phyloP scores from a whole-genome alignment of 2,888 invertebrate species.

The Heliconius hortense region DNA sequence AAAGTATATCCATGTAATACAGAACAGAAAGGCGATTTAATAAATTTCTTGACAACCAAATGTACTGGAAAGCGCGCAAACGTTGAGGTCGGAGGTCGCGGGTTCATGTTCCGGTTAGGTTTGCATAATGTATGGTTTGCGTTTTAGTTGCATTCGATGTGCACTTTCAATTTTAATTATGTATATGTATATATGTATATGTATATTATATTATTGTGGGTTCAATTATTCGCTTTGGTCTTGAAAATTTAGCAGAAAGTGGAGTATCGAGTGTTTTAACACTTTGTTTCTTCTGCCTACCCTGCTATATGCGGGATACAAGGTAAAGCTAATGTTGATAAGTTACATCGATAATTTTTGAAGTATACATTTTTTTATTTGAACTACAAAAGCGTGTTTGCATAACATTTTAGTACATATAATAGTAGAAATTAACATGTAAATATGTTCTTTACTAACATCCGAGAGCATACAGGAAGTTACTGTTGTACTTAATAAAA shows the following conservation, averaged over 20 bases:
- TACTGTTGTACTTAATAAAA: not conserved
- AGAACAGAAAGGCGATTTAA: not conserved
- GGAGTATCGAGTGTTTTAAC: not conserved
- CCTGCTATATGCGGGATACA: not conserved
- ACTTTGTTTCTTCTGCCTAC: not conserved
- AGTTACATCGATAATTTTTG: not conserved
- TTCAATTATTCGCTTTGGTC: not conserved
- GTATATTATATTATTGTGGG: too few species aligned
- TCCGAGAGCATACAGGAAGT: not conserved
- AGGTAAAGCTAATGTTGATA: not conserved
- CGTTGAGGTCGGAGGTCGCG: conserved; percentile 10
- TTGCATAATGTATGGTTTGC: not conserved
- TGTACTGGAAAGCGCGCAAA: conserved; percentile 1
- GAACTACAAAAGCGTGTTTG: not conserved
- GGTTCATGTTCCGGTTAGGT: not conserved
- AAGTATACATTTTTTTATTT: not conserved
- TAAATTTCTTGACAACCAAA: not conserved
- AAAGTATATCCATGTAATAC: not conserved
- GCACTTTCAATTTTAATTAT: not conserved
- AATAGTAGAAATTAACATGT: conserved; percentile 1
- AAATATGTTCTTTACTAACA: conserved; percentile 3
- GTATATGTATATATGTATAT: not conserved
- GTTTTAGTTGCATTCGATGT: not conserved
- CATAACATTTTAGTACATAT: conserved; percentile 40
- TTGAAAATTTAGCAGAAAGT: not conserved